Base-by-base conservation (phyloP, 2,797 vertebrate genomes). In the Microctenopoma lineatum region DNA sequence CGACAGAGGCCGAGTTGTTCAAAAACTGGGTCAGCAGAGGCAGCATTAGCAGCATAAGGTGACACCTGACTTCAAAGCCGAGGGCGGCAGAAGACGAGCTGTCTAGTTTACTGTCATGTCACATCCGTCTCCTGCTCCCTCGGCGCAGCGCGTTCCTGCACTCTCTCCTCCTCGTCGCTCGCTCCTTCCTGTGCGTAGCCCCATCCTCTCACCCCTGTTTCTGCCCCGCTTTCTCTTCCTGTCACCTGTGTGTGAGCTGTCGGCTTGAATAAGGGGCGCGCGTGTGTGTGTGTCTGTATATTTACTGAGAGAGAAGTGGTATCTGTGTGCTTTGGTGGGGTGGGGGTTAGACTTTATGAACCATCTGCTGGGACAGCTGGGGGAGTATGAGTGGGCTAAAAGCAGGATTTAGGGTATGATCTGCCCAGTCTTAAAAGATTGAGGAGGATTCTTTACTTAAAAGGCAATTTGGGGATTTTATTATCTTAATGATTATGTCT, bases 281-380 rank as follows among this genome's bases (percentile, higher is more conserved):
- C n/a, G 27, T 29, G 27, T 29, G 27, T 58, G 41, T 75, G 65
- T 69, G 45, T 70, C 34, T 68, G 54, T 52, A 21, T 59, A 29
- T 29, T 38, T 38, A 38, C 36, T 38, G 53, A 70, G 55, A 64
- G 34, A 34, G 56, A 55, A 54, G 29, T 65, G 53, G 29, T 65
- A 53, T 70, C 52, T 62, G 51, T 68, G 59, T 56, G 26, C 65
- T 62, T 48, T 11, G 21, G 21, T 21, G 21, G 21, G 32, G 60
- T 55, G 60, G 70, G 70, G 54, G 63, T 18, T 50, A 55, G 57
- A 59, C 73, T 73, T 73, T 14, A 32, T 32, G 29, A 6, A 81
- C 90, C 90, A 92, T 92, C 91, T 92, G 91, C 88, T 88, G 81
- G 82, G 87, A 89, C 91, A 92, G 90, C 88, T 90, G 90, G 84